Conservation (phyloP, 2,888 invertebrate genomes). For the Esperia sulphurella region DNA sequence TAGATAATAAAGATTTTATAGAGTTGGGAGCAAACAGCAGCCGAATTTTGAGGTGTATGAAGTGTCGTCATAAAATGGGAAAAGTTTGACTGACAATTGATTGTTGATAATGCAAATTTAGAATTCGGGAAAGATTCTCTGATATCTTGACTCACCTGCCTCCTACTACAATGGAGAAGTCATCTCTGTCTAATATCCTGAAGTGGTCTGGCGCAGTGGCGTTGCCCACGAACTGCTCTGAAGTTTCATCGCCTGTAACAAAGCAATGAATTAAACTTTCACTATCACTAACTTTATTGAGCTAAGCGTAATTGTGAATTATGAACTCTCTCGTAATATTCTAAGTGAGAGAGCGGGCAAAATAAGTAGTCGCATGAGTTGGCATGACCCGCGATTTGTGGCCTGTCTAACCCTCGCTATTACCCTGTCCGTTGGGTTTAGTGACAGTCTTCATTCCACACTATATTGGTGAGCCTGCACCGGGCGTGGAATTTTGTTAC, state of each 20-base stretch:
- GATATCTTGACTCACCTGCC: slow-evolving; percentile 84
- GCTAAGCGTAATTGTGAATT: slow-evolving; percentile 15
- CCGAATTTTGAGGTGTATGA: too few species aligned
- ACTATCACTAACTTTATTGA: slow-evolving; percentile 23
- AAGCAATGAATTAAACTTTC: slow-evolving; percentile 48
- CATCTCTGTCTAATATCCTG: slow-evolving; percentile 92
- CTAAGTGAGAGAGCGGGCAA: slow-evolving; percentile 8
- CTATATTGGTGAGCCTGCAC: not conserved
- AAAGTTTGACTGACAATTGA: too few species aligned
- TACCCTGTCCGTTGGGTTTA: slow-evolving; percentile 17
- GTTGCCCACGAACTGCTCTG: slow-evolving; percentile 89
- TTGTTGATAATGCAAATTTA: too few species aligned
- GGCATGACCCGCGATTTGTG: slow-evolving; percentile 32
- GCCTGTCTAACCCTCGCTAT: slow-evolving; percentile 14
- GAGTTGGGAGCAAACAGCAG: too few species aligned
- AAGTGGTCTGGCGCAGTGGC: slow-evolving; percentile 90
- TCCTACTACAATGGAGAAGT: slow-evolving; percentile 91
- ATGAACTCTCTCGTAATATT: slow-evolving; percentile 16
- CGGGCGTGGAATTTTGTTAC: not conserved
- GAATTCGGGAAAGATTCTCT: too few species aligned
- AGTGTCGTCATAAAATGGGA: too few species aligned
- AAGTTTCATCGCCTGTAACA: slow-evolving; percentile 85
- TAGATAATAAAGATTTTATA: too few species aligned
- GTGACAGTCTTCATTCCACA: slow-evolving; percentile 13
- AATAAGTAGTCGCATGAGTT: slow-evolving; percentile 25